phyloP scores from a whole-genome alignment of 1,140 invertebrate species.

The Camponotus pennsylvanicus region DNA sequence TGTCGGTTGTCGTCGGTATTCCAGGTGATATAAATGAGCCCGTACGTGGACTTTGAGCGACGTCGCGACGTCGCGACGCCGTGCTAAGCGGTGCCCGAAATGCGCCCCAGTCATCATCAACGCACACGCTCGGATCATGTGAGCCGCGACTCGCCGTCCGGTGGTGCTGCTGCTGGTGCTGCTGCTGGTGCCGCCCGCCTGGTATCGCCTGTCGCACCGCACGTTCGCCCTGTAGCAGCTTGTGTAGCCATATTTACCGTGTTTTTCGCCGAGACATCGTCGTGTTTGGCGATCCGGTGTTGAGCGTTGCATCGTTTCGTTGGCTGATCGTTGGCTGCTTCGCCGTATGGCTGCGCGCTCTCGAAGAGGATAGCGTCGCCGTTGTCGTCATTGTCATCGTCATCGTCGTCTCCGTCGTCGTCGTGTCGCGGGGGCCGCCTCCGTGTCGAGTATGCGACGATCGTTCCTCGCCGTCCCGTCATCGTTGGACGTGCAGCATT shows the following conservation, averaged over 20 bases:
- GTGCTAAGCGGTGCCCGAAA: slow-evolving; percentile 60
- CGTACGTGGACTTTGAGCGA: slow-evolving; percentile 54
- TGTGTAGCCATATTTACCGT: slow-evolving; percentile 81
- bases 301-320: slow-evolving; percentile 34
- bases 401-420: not conserved
- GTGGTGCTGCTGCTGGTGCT: slow-evolving; percentile 20
- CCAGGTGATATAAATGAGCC: slow-evolving; percentile 65
- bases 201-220: slow-evolving; percentile 65
- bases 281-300: slow-evolving; percentile 49
- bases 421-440: not conserved
- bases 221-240: slow-evolving; percentile 57
- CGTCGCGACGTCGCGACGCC: slow-evolving; percentile 26
- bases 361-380: slow-evolving; percentile 38
- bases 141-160: slow-evolving; percentile 59
- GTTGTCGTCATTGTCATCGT: not conserved
- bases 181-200: slow-evolving; percentile 58
- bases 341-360: slow-evolving; percentile 59
- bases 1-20: not conserved
- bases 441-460: slow-evolving; percentile 7
- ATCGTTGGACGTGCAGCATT: not conserved
- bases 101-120: slow-evolving; percentile 49
- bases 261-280: slow-evolving; percentile 72
- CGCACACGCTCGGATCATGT: slow-evolving; percentile 72
- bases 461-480: not conserved
- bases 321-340: not conserved